Percentiles rank a stretch among this genome's conserved stretches.
Evolutionary conservation across 2,113 vertebrate genomes (phyloP).

Genomic region (Colinus virginianus): DNA sequence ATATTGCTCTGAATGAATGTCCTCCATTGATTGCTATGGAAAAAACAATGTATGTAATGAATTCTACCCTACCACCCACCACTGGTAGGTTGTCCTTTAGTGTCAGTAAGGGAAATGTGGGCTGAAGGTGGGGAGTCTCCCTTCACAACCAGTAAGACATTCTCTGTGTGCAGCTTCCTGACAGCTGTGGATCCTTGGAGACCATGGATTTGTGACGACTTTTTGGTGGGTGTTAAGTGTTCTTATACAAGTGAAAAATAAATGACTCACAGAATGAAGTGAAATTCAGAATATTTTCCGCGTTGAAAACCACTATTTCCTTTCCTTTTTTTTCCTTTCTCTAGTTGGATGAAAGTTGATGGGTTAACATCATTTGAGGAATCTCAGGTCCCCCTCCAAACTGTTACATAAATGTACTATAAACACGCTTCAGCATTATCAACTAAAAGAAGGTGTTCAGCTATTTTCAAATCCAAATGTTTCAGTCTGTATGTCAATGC

Average conservation of each 20-base stretch:
- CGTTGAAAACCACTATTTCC: neutral
- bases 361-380: neutral
- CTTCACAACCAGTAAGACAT: neutral
- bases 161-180: neutral
- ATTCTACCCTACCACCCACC: neutral
- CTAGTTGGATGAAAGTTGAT: neutral
- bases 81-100: neutral
- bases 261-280: neutral
- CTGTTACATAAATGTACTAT: neutral
- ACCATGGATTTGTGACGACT: neutral
- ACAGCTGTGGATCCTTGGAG: neutral
- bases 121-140: neutral
- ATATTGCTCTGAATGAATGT: neutral
- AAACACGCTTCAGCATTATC: neutral
- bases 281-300: neutral
- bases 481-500: neutral
- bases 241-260: neutral
- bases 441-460: neutral
- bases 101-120: neutral
- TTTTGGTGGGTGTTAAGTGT: neutral
- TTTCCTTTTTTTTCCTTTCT: neutral
- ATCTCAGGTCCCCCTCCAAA: neutral
- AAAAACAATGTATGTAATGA: neutral
- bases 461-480: neutral
- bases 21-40: neutral